Conservation (phyloP, 2,888 invertebrate species). For the Seira sanloemensis region DNA sequence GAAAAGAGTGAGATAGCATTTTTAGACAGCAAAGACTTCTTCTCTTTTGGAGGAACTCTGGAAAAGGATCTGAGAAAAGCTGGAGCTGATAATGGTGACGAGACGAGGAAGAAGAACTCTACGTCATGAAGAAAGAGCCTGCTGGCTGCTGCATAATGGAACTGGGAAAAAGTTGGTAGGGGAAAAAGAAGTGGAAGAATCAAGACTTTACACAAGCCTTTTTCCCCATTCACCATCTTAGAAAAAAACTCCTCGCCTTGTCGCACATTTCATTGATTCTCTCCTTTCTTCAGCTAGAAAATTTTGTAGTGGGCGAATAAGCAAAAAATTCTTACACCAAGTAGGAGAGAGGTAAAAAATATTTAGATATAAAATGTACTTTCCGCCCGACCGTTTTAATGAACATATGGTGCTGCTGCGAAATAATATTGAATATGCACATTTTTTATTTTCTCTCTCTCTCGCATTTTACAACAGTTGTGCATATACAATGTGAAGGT, state of each 20-base stretch:
- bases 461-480: not conserved
- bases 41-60: no score
- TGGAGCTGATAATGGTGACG: not conserved
- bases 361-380: constrained; percentile 6
- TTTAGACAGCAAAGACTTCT: not conserved
- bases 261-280: constrained; percentile 1
- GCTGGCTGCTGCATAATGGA: not conserved
- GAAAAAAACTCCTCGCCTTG: not conserved
- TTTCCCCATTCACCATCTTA: not conserved
- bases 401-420: not conserved
- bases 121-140: not conserved
- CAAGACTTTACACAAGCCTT: not conserved
- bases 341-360: not conserved
- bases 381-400: not conserved
- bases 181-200: constrained; percentile 36
- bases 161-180: constrained; percentile 3
- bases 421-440: not conserved
- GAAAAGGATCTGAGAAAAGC: not conserved
- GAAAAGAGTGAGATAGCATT: constrained; percentile 6
- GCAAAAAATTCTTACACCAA: not conserved
- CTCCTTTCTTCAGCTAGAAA: not conserved
- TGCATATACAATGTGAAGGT: no score
- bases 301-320: not conserved
- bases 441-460: not conserved
- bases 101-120: not conserved